phyloP scores from a whole-genome alignment of 1,140 invertebrate genomes.

The Glomeris maerens region DNA sequence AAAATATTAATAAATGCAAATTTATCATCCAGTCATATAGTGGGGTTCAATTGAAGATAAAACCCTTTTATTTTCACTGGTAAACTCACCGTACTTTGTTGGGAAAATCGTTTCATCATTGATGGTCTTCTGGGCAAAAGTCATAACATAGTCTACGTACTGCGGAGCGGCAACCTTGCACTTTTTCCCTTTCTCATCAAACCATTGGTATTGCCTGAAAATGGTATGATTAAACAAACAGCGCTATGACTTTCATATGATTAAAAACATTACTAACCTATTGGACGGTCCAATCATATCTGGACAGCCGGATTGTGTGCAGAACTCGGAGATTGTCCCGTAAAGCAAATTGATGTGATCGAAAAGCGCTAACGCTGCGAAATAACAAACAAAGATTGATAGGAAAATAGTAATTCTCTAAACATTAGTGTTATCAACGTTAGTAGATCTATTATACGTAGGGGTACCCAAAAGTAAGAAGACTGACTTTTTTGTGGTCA shows the following conservation, averaged over 20 bases:
- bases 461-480: too few relatives aligned
- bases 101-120: constrained; percentile 94
- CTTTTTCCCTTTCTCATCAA: constrained; percentile 97
- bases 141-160: constrained; percentile 98
- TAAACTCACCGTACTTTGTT: constrained; percentile 86
- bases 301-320: constrained; percentile 79
- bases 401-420: too few relatives aligned
- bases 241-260: neutral
- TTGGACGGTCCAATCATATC: constrained; percentile 89
- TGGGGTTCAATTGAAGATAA: too few relatives aligned
- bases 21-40: too few relatives aligned
- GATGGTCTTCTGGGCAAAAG: constrained; percentile 90
- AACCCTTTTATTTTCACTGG: too few relatives aligned
- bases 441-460: too few relatives aligned
- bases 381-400: constrained; percentile 23
- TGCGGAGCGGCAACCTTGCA: constrained; percentile 89
- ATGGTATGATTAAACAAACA: neutral
- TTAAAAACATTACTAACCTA: constrained; percentile 43
- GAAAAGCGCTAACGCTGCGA: constrained; percentile 89
- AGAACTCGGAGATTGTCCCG: constrained; percentile 94
- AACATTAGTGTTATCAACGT: too few relatives aligned
- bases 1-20: too few relatives aligned
- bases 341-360: constrained; percentile 96
- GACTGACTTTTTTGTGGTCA: too few relatives aligned
- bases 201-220: constrained; percentile 86